Percentiles rank a stretch among this genome's conserved stretches.
Conservation (phyloP, 1,140 invertebrate genomes). For the Drosophila kurseongensis region DNA sequence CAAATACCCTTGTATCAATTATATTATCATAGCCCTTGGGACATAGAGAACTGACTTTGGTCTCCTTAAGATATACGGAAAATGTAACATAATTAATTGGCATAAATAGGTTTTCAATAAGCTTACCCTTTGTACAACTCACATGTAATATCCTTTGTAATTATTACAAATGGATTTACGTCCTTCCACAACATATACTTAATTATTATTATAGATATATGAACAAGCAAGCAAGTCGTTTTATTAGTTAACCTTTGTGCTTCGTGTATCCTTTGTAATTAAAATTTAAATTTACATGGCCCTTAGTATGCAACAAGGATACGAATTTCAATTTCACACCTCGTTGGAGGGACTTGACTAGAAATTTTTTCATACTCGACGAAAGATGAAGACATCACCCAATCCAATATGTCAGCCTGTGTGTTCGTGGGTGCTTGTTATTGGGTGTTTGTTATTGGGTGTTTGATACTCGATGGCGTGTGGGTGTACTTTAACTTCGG, state of each 20-base stretch:
- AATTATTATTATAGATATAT: background rate
- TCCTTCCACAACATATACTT: too few relatives aligned
- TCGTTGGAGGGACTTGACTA: conserved; percentile 58
- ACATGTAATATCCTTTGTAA: background rate
- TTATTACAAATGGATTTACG: background rate
- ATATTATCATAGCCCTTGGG: background rate
- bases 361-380: conserved; percentile 40
- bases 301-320: conserved; percentile 54
- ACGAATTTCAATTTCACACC: conserved; percentile 75
- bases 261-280: conserved; percentile 15
- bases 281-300: conserved; percentile 39
- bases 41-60: background rate
- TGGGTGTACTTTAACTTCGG: conserved; percentile 14
- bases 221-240: too few relatives aligned
- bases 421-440: conserved; percentile 14
- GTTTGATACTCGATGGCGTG: conserved; percentile 4
- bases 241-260: conserved; percentile 6
- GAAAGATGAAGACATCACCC: conserved; percentile 39
- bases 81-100: background rate
- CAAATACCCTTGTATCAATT: background rate
- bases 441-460: conserved; percentile 21
- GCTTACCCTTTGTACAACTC: background rate
- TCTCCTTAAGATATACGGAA: too few relatives aligned
- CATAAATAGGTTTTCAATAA: background rate
- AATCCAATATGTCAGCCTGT: conserved; percentile 53